These are phyloP conservation scores for Pachyseris speciosa DNA, from an alignment of 64 coral and sea anemone species.

Conservation along the genomic window DNA sequence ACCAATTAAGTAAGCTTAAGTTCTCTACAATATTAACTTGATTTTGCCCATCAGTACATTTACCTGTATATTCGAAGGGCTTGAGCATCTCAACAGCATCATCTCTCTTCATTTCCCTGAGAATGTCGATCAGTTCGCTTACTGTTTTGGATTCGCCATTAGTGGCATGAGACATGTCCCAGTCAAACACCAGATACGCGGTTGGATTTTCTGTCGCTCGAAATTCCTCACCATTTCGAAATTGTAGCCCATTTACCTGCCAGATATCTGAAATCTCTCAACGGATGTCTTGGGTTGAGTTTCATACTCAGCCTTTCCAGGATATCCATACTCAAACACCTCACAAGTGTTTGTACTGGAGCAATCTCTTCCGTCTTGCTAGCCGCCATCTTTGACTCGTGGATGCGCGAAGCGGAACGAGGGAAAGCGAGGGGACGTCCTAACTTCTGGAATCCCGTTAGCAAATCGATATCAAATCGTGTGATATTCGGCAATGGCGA, in stretches of 20 bases:
- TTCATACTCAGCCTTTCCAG: constrained; percentile 85
- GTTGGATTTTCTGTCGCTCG: constrained; percentile 78
- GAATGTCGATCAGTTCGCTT: constrained; percentile 55
- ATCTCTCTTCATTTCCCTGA: constrained; percentile 77
- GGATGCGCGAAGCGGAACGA: too few relatives aligned
- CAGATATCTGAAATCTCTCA: constrained; percentile 89
- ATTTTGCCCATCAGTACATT: too few relatives aligned
- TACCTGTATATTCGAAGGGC: constrained; percentile 85
- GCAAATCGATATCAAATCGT: too few relatives aligned
- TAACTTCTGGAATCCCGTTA: too few relatives aligned
- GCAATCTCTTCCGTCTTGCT: not conserved
- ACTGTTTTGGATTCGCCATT: constrained; percentile 80
- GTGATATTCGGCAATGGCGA: too few relatives aligned
- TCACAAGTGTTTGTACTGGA: not conserved
- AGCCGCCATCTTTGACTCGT: constrained; percentile 22
- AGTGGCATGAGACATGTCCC: constrained; percentile 44
- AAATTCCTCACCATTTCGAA: constrained; percentile 81
- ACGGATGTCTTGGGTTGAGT: constrained; percentile 79
- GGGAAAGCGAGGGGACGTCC: too few relatives aligned
- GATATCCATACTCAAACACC: constrained; percentile 26
- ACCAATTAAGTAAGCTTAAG: too few relatives aligned
- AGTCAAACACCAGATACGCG: constrained; percentile 52
- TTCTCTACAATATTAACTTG: too few relatives aligned
- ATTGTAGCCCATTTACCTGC: constrained; percentile 83
- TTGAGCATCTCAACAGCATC: constrained; percentile 87